Conservation (phyloP, 2,113 vertebrate species). For the Talpa occidentalis region DNA sequence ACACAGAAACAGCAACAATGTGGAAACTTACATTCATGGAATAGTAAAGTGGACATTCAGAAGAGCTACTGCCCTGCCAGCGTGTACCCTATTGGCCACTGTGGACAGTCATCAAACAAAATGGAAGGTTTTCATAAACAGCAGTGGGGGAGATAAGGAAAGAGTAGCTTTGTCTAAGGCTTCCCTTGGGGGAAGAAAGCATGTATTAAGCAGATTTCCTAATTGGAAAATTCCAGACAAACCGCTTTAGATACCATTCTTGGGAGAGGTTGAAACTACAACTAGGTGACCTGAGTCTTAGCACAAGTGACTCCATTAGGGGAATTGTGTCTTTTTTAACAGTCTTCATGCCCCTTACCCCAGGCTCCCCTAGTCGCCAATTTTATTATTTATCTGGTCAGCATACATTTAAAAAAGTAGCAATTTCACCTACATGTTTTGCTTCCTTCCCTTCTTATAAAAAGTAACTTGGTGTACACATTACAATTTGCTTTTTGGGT, state of each 20-base stretch:
- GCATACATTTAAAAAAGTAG: not conserved
- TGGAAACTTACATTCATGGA: constrained; percentile 81
- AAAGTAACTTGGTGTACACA: not conserved
- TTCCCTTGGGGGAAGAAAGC: no score
- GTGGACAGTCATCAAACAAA: not conserved
- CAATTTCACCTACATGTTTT: not conserved
- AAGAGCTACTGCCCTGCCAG: not conserved
- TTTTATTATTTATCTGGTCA: not conserved
- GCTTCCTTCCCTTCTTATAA: not conserved
- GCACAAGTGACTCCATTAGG: no score
- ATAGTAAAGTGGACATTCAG: constrained; percentile 28
- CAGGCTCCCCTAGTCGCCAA: no score
- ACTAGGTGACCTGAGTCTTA: no score
- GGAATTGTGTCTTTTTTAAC: no score
- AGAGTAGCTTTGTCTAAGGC: no score
- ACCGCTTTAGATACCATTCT: no score
- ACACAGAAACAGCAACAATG: constrained; percentile 57
- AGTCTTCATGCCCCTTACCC: not conserved
- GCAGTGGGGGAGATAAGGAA: no score
- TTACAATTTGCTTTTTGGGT: not conserved
- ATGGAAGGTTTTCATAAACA: no score
- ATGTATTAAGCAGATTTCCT: no score
- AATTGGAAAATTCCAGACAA: no score
- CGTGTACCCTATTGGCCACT: not conserved
- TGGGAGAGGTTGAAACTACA: no score